These are phyloP conservation scores for Coelinius sp. DNA, from an alignment of 2,888 invertebrate genomes.

Conservation along the genomic window DNA sequence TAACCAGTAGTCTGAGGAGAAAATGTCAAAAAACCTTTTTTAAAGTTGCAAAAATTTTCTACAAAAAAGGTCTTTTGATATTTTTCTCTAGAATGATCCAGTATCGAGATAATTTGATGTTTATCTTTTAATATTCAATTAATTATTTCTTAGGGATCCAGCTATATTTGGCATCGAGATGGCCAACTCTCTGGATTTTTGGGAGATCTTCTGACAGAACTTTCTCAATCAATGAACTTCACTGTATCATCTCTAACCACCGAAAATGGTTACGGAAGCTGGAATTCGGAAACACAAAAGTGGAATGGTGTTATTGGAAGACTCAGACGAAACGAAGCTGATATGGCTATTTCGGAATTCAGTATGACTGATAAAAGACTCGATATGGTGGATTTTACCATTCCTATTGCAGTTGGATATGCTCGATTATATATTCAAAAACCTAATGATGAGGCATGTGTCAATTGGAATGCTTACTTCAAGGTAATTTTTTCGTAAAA, in stretches of 20 bases:
- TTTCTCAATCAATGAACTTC: conserved; percentile 58
- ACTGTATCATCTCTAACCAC: conserved; percentile 35
- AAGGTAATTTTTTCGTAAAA: too few species aligned
- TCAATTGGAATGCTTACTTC: conserved; percentile 61
- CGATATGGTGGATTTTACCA: conserved; percentile 56
- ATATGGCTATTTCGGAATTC: conserved; percentile 57
- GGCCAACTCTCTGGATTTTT: conserved; percentile 50
- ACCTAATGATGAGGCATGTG: conserved; percentile 36
- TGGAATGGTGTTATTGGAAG: conserved; percentile 60
- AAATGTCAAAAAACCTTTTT: too few species aligned
- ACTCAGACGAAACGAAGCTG: conserved; percentile 48
- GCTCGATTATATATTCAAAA: conserved; percentile 54
- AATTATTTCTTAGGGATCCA: conserved; percentile 9
- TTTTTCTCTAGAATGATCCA: too few species aligned
- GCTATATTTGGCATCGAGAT: conserved; percentile 37
- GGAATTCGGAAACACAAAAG: conserved; percentile 32
- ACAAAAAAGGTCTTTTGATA: too few species aligned
- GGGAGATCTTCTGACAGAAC: conserved; percentile 52
- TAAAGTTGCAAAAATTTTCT: too few species aligned
- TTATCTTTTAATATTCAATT: background rate
- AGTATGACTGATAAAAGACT: conserved; percentile 53
- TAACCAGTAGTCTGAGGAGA: too few species aligned
- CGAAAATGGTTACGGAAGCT: conserved; percentile 50
- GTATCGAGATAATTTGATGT: too few species aligned
- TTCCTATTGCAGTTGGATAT: conserved; percentile 54